Evolutionary conservation across 2,797 vertebrate genomes (phyloP).

Genomic region (Microctenopoma steveboyesi): DNA sequence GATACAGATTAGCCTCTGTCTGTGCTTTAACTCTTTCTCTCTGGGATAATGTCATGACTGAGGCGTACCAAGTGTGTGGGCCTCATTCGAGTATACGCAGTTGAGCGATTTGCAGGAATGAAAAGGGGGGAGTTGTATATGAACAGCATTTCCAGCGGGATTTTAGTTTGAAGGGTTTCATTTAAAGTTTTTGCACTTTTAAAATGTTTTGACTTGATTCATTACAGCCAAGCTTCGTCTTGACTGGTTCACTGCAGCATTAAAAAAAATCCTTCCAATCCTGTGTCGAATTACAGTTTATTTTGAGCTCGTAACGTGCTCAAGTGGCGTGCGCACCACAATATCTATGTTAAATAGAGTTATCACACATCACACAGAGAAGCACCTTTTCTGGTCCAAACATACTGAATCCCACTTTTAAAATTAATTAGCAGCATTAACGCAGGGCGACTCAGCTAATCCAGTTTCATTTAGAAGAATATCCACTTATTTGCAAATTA

Average conservation of each 20-base stretch:
- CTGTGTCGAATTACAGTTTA: too few relatives aligned
- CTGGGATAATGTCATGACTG: not conserved
- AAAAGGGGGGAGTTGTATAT: not conserved
- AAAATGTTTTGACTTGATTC: not conserved
- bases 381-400: not conserved
- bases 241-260: not conserved
- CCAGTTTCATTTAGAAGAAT: not conserved
- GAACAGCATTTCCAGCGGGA: not conserved
- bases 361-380: not conserved
- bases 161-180: not conserved
- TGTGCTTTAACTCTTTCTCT: not conserved
- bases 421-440: conserved; percentile 8
- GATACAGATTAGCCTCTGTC: conserved; percentile 16
- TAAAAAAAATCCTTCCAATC: not conserved
- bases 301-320: too few relatives aligned
- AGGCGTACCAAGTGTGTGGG: not conserved
- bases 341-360: conserved; percentile 1
- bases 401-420: not conserved
- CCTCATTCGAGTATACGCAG: not conserved
- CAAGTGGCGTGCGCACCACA: not conserved
- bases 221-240: too few relatives aligned
- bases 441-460: not conserved
- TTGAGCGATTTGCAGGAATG: not conserved
- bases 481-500: conserved; percentile 15
- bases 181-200: not conserved